Conservation (phyloP, 2,888 invertebrate genomes). For the Lasioglossum marginatum region DNA sequence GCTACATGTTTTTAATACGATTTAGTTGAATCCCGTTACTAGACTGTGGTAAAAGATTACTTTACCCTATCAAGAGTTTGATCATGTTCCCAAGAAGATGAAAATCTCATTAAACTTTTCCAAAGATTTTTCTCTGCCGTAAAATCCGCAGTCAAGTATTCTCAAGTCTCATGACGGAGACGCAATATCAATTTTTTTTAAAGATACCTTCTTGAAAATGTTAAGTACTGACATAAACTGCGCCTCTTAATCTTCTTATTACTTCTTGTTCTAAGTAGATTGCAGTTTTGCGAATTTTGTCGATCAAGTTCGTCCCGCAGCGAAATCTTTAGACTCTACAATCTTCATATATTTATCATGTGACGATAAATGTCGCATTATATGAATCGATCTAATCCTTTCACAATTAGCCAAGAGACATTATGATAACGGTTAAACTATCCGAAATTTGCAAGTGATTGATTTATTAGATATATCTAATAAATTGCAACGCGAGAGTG, state of each 20-base stretch:
- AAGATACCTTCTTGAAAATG: background rate
- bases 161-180: background rate
- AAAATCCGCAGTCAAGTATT: background rate
- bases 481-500: background rate
- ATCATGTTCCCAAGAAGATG: background rate
- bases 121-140: background rate
- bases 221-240: background rate
- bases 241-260: background rate
- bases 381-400: background rate
- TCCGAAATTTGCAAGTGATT: background rate
- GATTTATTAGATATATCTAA: background rate
- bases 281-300: background rate
- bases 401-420: background rate
- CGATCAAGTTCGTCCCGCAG: background rate
- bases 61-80: background rate
- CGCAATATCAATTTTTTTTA: background rate
- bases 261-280: background rate
- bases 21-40: background rate
- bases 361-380: background rate
- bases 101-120: constrained; percentile 10
- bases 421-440: background rate
- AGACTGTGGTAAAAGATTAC: background rate
- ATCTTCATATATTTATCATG: background rate
- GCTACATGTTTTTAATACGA: background rate
- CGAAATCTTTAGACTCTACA: background rate